Percentiles rank a stretch among this genome's conserved stretches.
Conservation (phyloP, 1,140 invertebrate genomes). For the Zaprionus gabonicus region DNA sequence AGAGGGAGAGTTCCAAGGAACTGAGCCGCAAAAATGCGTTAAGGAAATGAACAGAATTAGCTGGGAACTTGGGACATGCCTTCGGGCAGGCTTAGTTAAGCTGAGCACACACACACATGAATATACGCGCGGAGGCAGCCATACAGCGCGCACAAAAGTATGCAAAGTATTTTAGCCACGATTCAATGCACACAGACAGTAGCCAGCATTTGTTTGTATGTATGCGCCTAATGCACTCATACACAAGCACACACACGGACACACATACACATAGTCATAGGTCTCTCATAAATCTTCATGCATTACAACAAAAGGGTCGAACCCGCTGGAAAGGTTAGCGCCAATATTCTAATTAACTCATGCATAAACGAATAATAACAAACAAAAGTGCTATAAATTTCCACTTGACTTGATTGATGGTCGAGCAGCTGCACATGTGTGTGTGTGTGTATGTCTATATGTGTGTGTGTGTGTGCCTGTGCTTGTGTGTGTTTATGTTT, state of each 20-base stretch:
- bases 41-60: conserved; percentile 69
- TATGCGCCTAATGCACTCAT: conserved; percentile 17
- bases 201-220: conserved; percentile 9
- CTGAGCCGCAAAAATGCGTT: conserved; percentile 50
- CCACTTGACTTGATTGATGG: conserved; percentile 82
- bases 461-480: neutral
- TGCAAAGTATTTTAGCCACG: conserved; percentile 42
- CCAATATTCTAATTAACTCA: conserved; percentile 83
- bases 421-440: conserved; percentile 40
- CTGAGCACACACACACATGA: conserved; percentile 4
- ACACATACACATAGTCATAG: neutral
- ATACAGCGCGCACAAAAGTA: conserved; percentile 20
- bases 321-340: conserved; percentile 62
- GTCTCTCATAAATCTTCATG: conserved; percentile 66
- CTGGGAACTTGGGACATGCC: conserved; percentile 45
- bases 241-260: neutral
- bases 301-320: conserved; percentile 64
- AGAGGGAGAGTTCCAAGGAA: conserved; percentile 2
- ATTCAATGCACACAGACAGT: conserved; percentile 48
- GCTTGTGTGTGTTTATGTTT: neutral
- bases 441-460: neutral
- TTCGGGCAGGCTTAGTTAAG: conserved; percentile 39
- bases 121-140: neutral
- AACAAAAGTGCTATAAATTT: conserved; percentile 83
- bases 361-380: conserved; percentile 83